Percentiles rank a stretch among this genome's conserved stretches.
Evolutionary conservation across 2,797 vertebrate genomes (phyloP).

Genomic region (Tachyglossus aculeatus): DNA sequence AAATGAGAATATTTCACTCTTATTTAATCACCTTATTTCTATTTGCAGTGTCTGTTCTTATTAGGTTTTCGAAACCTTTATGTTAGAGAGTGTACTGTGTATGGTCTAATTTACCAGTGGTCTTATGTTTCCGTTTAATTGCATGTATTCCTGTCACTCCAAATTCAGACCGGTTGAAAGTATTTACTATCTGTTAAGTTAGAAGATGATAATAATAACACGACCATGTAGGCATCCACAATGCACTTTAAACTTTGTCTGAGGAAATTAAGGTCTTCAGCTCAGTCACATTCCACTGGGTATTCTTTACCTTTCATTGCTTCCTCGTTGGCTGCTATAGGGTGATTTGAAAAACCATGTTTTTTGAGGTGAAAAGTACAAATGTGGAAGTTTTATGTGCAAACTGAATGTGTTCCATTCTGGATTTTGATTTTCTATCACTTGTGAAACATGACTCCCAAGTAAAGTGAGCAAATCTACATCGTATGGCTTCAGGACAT

Average conservation of each 20-base stretch:
- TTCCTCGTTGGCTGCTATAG: slow-evolving; percentile 72
- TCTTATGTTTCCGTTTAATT: slow-evolving; percentile 56
- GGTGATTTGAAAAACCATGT: slow-evolving; percentile 68
- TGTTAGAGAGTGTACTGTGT: slow-evolving; percentile 31
- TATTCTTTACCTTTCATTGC: slow-evolving; percentile 75
- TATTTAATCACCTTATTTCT: slow-evolving; percentile 54
- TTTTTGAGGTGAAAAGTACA: slow-evolving; percentile 66
- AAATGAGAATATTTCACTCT: slow-evolving; percentile 51
- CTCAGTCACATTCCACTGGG: slow-evolving; percentile 54
- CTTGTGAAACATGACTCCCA: slow-evolving; percentile 63
- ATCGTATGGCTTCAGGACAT: slow-evolving; percentile 61
- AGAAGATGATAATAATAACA: slow-evolving; percentile 57
- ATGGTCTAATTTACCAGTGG: slow-evolving; percentile 47
- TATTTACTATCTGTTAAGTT: slow-evolving; percentile 67
- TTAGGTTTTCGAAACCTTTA: slow-evolving; percentile 54
- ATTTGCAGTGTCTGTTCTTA: slow-evolving; percentile 67
- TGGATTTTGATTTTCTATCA: slow-evolving; percentile 67
- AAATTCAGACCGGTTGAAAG: slow-evolving; percentile 49
- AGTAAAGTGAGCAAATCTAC: slow-evolving; percentile 53
- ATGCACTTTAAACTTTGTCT: slow-evolving; percentile 71
- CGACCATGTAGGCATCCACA: slow-evolving; percentile 68
- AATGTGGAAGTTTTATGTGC: slow-evolving; percentile 70
- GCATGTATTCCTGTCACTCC: slow-evolving; percentile 62
- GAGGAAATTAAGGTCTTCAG: slow-evolving; percentile 65
- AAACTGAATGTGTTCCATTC: slow-evolving; percentile 68